Evolutionary conservation across 2,888 invertebrate species (phyloP), one percentile per base, ranked within the genome.

Genomic region (Julus scanicus): DNA sequence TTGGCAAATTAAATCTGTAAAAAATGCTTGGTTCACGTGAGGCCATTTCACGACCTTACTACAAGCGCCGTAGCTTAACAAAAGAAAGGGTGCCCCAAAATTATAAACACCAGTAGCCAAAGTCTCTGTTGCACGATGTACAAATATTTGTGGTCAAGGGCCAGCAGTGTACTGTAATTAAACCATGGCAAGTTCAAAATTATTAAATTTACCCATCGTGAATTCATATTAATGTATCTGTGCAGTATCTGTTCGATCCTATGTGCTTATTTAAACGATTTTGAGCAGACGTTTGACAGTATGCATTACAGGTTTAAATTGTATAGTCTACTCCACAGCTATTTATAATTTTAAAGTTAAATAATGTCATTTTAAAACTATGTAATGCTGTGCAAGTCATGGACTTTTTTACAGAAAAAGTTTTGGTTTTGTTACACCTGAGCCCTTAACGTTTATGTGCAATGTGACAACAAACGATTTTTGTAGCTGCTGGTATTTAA

Each of bases 51-150:
- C 20, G 20, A n/a, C 20, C 20, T n/a, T 63, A 20, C n/a, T 63
- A 5, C 63, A 8, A 63, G 63, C 63, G 63, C 20, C 63, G 63
- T 20, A 20, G 63, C n/a, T 63, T n/a, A 63, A 63, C 20, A n/a
- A n/a, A 63, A 20, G 63, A n/a, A 20, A n/a, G 63, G 71, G 71
- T 71, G 71, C 13, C 71, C 29, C 71, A 71, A 71, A 71, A 71
- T 3, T 2, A 11, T 11, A 29, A 8, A 29, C 20, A 8, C 63
- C 3, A 53, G 53, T 44, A 8, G 5, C 53, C 15, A 15, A 17
- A 13, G 13, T 53, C 15, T 53, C 15, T n/a, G 2, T 11, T 71
- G 71, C 63, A 71, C 2, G n/a, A 29, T 71, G 29, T 15, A 2
- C 9, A 44, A 0, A 71, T 71, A 71, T 29, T 29, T 71, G 29